A percentile compares a stretch with the other conserved stretches of the same genome.
Conservation (phyloP, 2,888 invertebrate genomes). For the Furcula furcula region DNA sequence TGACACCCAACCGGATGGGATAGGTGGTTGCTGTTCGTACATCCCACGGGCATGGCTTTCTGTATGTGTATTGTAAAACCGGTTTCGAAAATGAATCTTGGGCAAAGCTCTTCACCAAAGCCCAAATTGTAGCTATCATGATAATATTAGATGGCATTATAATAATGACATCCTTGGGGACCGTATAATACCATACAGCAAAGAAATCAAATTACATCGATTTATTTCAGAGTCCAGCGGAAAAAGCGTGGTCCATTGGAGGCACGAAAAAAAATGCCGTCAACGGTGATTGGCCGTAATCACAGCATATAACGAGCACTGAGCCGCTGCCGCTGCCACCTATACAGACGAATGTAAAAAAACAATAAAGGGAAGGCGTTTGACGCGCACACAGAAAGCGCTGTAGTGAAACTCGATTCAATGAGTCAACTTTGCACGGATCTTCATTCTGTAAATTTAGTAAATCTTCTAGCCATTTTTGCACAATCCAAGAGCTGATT, state of each 20-base stretch:
- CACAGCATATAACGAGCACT: conserved; percentile 31
- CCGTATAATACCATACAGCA: too few relatives aligned
- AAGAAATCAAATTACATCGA: conserved; percentile 14
- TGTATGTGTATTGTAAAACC: too few relatives aligned
- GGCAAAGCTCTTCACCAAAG: too few relatives aligned
- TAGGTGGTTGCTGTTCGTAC: too few relatives aligned
- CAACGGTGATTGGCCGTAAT: conserved; percentile 24
- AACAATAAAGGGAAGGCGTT: conserved; percentile 62
- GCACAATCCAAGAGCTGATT: too few relatives aligned
- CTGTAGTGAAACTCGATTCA: conserved; percentile 8
- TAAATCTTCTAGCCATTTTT: too few relatives aligned
- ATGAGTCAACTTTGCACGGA: conserved; percentile 14
- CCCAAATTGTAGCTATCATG: too few relatives aligned
- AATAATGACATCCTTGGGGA: too few relatives aligned
- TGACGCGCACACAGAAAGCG: conserved; percentile 36
- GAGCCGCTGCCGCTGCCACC: conserved; percentile 10
- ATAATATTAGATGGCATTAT: too few relatives aligned
- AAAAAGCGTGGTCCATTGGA: conserved; percentile 18
- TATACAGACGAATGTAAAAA: conserved; percentile 43
- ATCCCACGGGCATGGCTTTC: too few relatives aligned
- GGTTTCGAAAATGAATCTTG: too few relatives aligned
- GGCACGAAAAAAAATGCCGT: conserved; percentile 19
- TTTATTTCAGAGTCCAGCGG: conserved; percentile 30
- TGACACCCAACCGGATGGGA: too few relatives aligned
- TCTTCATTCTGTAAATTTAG: neutral